A percentile compares a stretch with the other conserved stretches of the same genome.
These are phyloP conservation scores for Lutraria lutraria DNA, from an alignment of 2,888 invertebrate genomes.

Conservation along the genomic window DNA sequence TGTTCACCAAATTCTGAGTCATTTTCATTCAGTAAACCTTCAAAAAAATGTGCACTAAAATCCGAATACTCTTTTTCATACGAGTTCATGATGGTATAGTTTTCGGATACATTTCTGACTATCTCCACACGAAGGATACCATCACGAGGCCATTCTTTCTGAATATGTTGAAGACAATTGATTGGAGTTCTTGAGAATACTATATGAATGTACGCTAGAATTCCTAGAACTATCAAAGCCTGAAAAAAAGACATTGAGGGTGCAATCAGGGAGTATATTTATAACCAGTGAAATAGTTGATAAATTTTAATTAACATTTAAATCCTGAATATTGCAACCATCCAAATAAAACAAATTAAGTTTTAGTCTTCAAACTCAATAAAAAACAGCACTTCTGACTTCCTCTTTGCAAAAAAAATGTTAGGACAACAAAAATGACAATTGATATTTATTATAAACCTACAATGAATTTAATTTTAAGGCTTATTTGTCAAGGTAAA, in stretches of 20 bases:
- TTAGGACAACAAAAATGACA: too few species aligned
- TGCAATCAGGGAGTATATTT: too few species aligned
- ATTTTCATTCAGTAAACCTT: constrained; percentile 60
- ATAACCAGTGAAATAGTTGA: background rate
- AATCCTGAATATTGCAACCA: too few species aligned
- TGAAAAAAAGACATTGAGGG: constrained; percentile 84
- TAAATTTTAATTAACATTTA: too few species aligned
- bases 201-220: constrained; percentile 97
- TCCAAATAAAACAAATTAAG: too few species aligned
- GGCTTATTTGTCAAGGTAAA: too few species aligned
- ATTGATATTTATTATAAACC: too few species aligned
- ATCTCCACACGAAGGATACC: constrained; percentile 98
- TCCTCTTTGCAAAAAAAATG: too few species aligned
- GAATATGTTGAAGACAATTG: constrained; percentile 95
- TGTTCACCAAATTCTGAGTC: constrained; percentile 27
- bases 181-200: constrained; percentile 97
- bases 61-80: constrained; percentile 91
- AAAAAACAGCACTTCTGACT: too few species aligned
- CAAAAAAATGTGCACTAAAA: constrained; percentile 76
- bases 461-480: too few species aligned
- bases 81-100: constrained; percentile 93
- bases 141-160: constrained; percentile 96
- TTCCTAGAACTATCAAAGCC: constrained; percentile 94
- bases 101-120: constrained; percentile 88
- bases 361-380: too few species aligned